Evolutionary conservation across 2,113 vertebrate species (phyloP).

Genomic region (Trichomycterus rosablanca): DNA sequence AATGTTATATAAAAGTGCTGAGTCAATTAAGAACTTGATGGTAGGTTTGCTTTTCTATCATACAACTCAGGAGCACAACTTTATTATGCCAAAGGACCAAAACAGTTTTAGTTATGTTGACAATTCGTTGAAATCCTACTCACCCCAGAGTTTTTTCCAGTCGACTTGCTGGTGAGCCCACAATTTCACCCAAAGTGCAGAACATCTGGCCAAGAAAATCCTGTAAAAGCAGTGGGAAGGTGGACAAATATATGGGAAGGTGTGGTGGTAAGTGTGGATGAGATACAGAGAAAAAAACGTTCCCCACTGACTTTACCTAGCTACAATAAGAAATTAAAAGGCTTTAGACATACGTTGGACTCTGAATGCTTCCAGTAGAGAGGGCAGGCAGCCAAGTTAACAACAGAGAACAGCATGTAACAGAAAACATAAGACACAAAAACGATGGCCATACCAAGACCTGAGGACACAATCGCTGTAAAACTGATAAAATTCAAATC

Average conservation of each 20-base stretch:
- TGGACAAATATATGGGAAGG: slow-evolving; percentile 3
- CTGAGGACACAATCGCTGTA: slow-evolving; percentile 40
- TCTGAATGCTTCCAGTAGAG: slow-evolving; percentile 71
- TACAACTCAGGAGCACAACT: too few relatives aligned
- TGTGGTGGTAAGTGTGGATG: background rate
- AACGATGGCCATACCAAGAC: slow-evolving; percentile 36
- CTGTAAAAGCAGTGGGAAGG: slow-evolving; percentile 55
- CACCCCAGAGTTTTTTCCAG: slow-evolving; percentile 90
- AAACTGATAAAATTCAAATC: slow-evolving; percentile 35
- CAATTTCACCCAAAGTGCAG: slow-evolving; percentile 92
- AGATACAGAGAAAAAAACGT: background rate
- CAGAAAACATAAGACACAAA: slow-evolving; percentile 58
- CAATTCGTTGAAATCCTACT: too few relatives aligned
- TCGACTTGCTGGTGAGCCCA: slow-evolving; percentile 87
- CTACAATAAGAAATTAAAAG: slow-evolving; percentile 34
- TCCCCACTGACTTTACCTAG: slow-evolving; percentile 3
- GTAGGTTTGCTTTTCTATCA: too few relatives aligned
- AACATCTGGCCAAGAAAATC: slow-evolving; percentile 93
- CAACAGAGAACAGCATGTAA: slow-evolving; percentile 71
- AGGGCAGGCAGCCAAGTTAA: slow-evolving; percentile 61
- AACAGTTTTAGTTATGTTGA: too few relatives aligned
- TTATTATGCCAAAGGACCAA: too few relatives aligned
- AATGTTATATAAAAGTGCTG: too few relatives aligned
- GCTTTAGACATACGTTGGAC: slow-evolving; percentile 68
- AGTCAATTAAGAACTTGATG: too few relatives aligned